These are phyloP conservation scores for Acrobasis repandana DNA, from an alignment of 2,888 invertebrate genomes.

Conservation along the genomic window DNA sequence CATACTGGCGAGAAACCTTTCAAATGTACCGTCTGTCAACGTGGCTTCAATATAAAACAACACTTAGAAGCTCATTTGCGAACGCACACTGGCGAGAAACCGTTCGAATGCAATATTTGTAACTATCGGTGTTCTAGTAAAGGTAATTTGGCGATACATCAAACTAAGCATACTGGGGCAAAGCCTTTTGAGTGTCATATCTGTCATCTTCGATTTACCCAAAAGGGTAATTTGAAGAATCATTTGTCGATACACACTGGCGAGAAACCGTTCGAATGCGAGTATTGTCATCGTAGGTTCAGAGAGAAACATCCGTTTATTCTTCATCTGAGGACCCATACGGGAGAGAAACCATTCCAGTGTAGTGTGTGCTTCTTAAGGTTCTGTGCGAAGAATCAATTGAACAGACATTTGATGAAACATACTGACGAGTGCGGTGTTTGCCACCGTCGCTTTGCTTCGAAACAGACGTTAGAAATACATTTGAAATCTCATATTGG, in stretches of 20 bases:
- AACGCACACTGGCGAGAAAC: constrained; percentile 21
- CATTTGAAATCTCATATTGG: constrained; percentile 19
- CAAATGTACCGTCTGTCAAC: constrained; percentile 17
- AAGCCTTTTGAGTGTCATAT: constrained; percentile 21
- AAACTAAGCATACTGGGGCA: constrained; percentile 17
- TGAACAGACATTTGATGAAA: constrained; percentile 16
- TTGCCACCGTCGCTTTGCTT: constrained; percentile 12
- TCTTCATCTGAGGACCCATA: constrained; percentile 16
- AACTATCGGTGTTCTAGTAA: constrained; percentile 15
- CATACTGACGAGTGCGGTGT: constrained; percentile 15
- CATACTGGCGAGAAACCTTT: constrained; percentile 14
- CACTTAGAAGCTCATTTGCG: constrained; percentile 13
- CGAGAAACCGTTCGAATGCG: constrained; percentile 9
- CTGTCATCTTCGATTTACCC: constrained; percentile 19
- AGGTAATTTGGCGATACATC: constrained; percentile 12
- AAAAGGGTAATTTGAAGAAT: constrained; percentile 17
- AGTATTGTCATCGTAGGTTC: constrained; percentile 16
- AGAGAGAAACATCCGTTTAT: constrained; percentile 17
- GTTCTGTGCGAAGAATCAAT: constrained; percentile 11
- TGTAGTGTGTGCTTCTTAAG: constrained; percentile 14
- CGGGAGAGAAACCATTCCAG: constrained; percentile 17
- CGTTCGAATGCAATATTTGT: constrained; percentile 20
- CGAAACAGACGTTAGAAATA: constrained; percentile 13
- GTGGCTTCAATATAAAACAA: constrained; percentile 14
- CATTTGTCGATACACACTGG: constrained; percentile 6